Base-by-base conservation (phyloP, 1,140 invertebrate genomes). In the Homalodisca vitripennis region DNA sequence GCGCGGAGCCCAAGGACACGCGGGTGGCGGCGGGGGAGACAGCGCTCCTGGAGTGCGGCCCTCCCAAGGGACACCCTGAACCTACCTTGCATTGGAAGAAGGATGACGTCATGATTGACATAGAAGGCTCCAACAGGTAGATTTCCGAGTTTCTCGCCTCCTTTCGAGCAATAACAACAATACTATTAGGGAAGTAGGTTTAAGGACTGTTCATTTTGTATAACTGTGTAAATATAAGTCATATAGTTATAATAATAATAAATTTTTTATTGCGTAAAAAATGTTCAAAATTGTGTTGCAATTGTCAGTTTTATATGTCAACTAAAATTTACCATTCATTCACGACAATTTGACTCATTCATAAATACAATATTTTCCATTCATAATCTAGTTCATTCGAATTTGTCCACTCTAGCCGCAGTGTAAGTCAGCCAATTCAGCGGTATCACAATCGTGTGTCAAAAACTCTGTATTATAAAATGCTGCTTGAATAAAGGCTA, bases 1-100 rank as follows among this genome's bases (percentile, higher is more conserved):
- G 92, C 74, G 84, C 86, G n/a, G 87, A 92, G 74, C 96, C 94
- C 20, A 89, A 91, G 69, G 90, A 95, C 77, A 90, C 91, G 26
- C 87, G 90, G 77, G 93, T 94, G 63, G 93, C 94, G 24, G 87
- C 93, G 66, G 95, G 95, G 27, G 95, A 97, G 78, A 92, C 90
- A 32, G 94, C 94, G 0, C 82, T 94, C 32, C 82, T 99, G 53
- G 92, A 96, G 83, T 99, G 96, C 81, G 88, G 89, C 32, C 90
- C 96, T 51, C 97, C 96, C n/a, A 88, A 89, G 79, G 96, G 96
- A 48, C 89, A 93, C 78, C 96, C 97, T 0, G 93, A 97, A 78
- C 96, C 96, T 2, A 89, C 86, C n/a, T 84, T 98, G 17, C 85
- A 88, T 72, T 98, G 95, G 95, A 89, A 89, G 74, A 96, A 92